These are phyloP conservation scores for Bombylius discolor DNA, from an alignment of 2,888 invertebrate species.

Conservation along the genomic window DNA sequence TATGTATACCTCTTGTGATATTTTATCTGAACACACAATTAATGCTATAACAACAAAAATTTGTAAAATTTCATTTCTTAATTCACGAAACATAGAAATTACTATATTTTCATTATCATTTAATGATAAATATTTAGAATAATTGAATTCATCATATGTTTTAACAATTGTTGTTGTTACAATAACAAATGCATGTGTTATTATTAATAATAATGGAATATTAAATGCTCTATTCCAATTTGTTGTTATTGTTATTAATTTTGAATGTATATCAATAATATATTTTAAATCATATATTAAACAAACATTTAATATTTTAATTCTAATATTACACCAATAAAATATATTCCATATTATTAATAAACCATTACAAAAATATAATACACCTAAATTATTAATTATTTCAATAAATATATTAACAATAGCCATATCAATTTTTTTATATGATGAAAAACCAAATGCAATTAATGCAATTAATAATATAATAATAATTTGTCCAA, in stretches of 20 bases:
- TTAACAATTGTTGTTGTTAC: neutral
- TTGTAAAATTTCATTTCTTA: slow-evolving; percentile 3
- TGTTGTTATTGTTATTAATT: neutral
- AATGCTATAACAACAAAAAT: neutral
- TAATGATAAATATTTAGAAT: too few relatives aligned
- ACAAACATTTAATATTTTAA: neutral
- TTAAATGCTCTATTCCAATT: slow-evolving; percentile 1
- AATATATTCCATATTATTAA: neutral
- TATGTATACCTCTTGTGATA: neutral
- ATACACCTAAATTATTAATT: neutral
- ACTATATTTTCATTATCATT: neutral
- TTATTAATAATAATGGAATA: neutral
- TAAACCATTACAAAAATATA: slow-evolving; percentile 3
- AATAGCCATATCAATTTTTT: neutral
- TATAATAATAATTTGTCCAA: neutral
- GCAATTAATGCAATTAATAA: neutral
- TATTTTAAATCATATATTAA: neutral
- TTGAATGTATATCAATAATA: neutral
- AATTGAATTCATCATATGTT: neutral
- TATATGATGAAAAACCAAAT: neutral
- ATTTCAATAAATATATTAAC: slow-evolving; percentile 1
- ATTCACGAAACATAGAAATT: neutral
- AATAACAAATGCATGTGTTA: neutral
- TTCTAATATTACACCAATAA: neutral
- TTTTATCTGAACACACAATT: neutral